Base-by-base conservation (phyloP, 2,888 invertebrate species). In the Dexiosoma caninum region DNA sequence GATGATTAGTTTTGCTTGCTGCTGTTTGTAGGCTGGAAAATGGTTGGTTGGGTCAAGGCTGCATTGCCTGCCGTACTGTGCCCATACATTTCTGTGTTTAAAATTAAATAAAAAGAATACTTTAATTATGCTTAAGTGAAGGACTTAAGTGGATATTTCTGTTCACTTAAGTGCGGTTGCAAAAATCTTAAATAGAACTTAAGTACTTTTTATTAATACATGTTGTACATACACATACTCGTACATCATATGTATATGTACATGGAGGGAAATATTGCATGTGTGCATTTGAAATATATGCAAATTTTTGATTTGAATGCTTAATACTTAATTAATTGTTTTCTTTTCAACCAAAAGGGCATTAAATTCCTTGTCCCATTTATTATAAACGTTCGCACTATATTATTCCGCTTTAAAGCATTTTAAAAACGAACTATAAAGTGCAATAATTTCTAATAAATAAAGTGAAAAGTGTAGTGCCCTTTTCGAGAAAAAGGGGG, bases 41-140 rank as follows among this genome's bases (percentile, higher is more conserved):
- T 1, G 40, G 12, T 8, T 59, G 72, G 76, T 72, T 77, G 77
- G 81, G 81, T 81, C 81, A 81, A 81, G 81, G 81, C 77, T 81
- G 37, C 30, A 57, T 42, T 42, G n/a, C 21, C 21, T 42, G n/a
- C 21, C 21, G 21, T 55, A 51, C 14, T 44, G 27, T 57, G 37
- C 23, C 10, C 6, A 6, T 3, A 9, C n/a, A 21, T 46, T 1
- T 62, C 21, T 32, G 7, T 19, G 2, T 46, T 32, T 51, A 27
- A 66, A 27, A 27, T 59, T 32, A 21, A 44, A 21, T 10, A 57
- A 40, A 46, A 69, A 40, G 40, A 69, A 30, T 69, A 77, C 77
- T 77, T 77, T 77, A 74, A 77, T 77, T 77, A 81, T 81, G 66
- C 64, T 81, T 81, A 81, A 81, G 81, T 81, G 69, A 60, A 64